phyloP scores from a whole-genome alignment of 2,797 vertebrate species.

The Sciurus vulgaris region DNA sequence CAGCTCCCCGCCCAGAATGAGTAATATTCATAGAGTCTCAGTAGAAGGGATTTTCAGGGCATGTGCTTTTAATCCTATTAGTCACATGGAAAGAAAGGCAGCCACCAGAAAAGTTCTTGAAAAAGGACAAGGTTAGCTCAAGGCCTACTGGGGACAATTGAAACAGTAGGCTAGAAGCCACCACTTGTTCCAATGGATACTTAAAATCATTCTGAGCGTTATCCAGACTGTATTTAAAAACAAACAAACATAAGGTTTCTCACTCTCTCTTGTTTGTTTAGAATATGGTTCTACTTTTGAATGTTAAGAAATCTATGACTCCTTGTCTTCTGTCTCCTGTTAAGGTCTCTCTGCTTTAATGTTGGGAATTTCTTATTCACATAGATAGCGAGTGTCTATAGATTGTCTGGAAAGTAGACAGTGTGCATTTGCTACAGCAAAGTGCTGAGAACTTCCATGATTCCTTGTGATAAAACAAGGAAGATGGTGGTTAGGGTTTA shows the following conservation, averaged over 20 bases:
- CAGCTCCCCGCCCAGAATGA: background rate
- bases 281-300: background rate
- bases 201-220: background rate
- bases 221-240: background rate
- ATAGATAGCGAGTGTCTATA: background rate
- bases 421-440: background rate
- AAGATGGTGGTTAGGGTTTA: background rate
- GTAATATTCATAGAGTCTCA: background rate
- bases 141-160: background rate
- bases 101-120: background rate
- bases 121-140: background rate
- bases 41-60: background rate
- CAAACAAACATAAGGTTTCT: background rate
- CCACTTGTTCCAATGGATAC: background rate
- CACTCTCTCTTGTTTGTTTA: background rate
- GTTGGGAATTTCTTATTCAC: background rate
- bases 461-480: background rate
- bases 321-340: background rate
- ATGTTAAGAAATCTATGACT: constrained; percentile 17
- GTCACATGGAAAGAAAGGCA: constrained; percentile 4
- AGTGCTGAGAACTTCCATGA: background rate
- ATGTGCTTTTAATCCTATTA: background rate
- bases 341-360: background rate
- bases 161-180: background rate
- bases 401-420: background rate